Evolutionary conservation across 2,888 invertebrate genomes (phyloP).

Genomic region (Xanthorhoe designata): DNA sequence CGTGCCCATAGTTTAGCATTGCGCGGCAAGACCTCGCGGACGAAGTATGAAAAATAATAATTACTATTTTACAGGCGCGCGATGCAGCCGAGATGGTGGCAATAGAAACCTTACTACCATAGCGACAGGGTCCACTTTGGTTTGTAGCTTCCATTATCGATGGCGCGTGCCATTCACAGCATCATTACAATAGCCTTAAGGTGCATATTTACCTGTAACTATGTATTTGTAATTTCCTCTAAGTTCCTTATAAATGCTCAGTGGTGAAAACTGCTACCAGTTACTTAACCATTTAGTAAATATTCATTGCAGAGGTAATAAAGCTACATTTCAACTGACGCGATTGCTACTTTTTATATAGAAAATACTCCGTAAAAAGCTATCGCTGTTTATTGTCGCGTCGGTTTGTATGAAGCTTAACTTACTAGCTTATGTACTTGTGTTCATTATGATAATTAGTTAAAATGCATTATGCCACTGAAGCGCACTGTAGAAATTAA

Average conservation of each 20-base stretch:
- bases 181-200: slow-evolving; percentile 22
- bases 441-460: slow-evolving; percentile 28
- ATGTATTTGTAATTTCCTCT: slow-evolving; percentile 13
- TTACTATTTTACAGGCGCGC: slow-evolving; percentile 28
- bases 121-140: slow-evolving; percentile 19
- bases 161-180: slow-evolving; percentile 26
- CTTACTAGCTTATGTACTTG: slow-evolving; percentile 17
- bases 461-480: slow-evolving; percentile 18
- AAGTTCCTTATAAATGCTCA: slow-evolving; percentile 23
- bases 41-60: slow-evolving; percentile 86
- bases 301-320: slow-evolving; percentile 19
- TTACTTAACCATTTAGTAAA: neutral
- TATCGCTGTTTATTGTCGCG: neutral
- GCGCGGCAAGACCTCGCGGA: slow-evolving; percentile 92
- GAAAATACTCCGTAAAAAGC: neutral
- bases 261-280: slow-evolving; percentile 16
- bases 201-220: slow-evolving; percentile 10
- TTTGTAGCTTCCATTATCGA: slow-evolving; percentile 32
- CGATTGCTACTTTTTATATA: neutral
- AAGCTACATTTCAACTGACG: slow-evolving; percentile 11
- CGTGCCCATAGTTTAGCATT: slow-evolving; percentile 96
- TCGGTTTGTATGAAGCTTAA: slow-evolving; percentile 14
- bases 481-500: slow-evolving; percentile 4
- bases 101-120: slow-evolving; percentile 22
- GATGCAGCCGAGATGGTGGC: slow-evolving; percentile 24